Conservation (phyloP, 2,113 vertebrate species). For the Nymphicus hollandicus region DNA sequence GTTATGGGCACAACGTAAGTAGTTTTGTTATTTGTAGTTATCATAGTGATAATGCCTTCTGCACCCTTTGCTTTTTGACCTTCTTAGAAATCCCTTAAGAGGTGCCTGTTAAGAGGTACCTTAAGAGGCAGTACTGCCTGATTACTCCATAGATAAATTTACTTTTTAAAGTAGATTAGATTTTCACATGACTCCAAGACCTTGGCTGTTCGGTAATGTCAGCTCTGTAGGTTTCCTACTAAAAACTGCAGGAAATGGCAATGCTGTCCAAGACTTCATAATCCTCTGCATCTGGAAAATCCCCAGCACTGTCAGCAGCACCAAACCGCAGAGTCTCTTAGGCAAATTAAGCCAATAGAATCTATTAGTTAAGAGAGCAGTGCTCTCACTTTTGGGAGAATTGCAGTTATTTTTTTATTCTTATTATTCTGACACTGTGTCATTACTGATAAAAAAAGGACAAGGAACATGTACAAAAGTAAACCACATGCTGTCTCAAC, state of each 20-base stretch:
- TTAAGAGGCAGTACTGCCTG: not conserved
- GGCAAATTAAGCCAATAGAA: not conserved
- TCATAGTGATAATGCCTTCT: not conserved
- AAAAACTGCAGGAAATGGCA: not conserved
- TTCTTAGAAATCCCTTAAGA: not conserved
- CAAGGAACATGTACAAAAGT: conserved; percentile 54
- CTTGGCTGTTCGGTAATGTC: not conserved
- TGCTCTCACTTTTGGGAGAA: not conserved
- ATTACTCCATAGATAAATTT: not conserved
- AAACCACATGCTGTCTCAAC: conserved; percentile 49
- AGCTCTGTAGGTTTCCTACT: not conserved
- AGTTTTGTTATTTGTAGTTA: not conserved
- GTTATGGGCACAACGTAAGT: accelerated
- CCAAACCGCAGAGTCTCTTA: not conserved
- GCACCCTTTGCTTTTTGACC: not conserved
- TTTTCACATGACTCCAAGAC: not conserved
- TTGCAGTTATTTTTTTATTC: not conserved
- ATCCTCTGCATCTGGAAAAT: conserved; percentile 10
- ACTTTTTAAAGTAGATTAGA: not conserved
- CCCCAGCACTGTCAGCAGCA: not conserved
- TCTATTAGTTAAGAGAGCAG: not conserved
- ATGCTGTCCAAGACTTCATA: not conserved
- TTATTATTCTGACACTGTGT: conserved; percentile 50
- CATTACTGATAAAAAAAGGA: conserved; percentile 57
- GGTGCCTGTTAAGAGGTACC: not conserved